Evolutionary conservation across 2,113 vertebrate species (phyloP), one percentile per base, ranked within the genome.

Genomic region (Myrmecobius fasciatus): DNA sequence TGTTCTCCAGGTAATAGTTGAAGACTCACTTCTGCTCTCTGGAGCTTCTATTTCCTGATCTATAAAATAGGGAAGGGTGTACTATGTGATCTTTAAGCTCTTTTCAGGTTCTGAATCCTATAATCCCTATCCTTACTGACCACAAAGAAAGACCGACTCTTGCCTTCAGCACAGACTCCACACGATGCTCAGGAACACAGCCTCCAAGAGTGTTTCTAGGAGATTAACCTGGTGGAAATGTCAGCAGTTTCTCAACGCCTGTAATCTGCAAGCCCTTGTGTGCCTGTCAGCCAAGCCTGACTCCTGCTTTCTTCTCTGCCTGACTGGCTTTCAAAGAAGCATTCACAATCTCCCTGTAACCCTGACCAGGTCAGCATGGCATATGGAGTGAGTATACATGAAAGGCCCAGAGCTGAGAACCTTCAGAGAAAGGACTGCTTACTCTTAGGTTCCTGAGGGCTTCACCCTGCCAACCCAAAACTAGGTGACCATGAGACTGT

Each of bases 61-160:
- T 83, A 20, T 8, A 83, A 83, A 83, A 43, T 83, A n/a, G 2
- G 2, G 17, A 83, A 83, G 67, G 0, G 6, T 43, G 20, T 43
- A 43, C 67, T 83, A 24, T 6, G 67, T 22, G n/a, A 83, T 7
- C 67, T 43, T 7, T 83, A 83, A 24, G 17, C 43, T 24, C n/a
- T 43, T 83, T 83, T 75, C 4, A 17, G n/a, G 36, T 36, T n/a
- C 67, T 75, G 36, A n/a, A n/a, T n/a, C 31, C 14, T 75, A n/a
- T 36, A n/a, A 75, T 75, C 36, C 36, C 67, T 17, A 43, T 83
- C 17, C 5, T 83, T 83, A 43, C 96, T 95, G 95, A 94, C 91
- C 83, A 46, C 26, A 36, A 53, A 96, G 97, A 94, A 94, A 94
- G 36, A 46, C 53, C 48, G 20, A 83, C 14, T 91, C 52, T 91